These are phyloP conservation scores for Trichogramma pretiosum DNA, from an alignment of 1,140 invertebrate genomes.

Conservation along the genomic window DNA sequence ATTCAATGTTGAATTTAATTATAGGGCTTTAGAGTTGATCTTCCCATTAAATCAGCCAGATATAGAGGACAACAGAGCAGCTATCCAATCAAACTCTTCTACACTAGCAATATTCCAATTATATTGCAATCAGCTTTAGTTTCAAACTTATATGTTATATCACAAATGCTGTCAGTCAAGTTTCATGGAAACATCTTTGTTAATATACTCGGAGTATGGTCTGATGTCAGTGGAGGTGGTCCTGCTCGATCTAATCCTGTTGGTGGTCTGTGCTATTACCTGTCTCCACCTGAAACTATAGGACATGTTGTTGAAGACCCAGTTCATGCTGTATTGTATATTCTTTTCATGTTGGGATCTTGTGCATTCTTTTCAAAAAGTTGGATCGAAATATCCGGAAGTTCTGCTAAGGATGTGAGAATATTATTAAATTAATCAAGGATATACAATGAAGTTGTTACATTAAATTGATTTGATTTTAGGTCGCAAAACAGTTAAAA, in stretches of 20 bases:
- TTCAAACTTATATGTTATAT: conserved; percentile 98
- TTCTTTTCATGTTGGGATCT: conserved; percentile 98
- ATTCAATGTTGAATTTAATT: conserved; percentile 26
- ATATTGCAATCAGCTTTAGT: conserved; percentile 98
- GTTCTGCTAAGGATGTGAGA: conserved; percentile 97
- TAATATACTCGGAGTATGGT: conserved; percentile 95
- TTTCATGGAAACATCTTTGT: conserved; percentile 97
- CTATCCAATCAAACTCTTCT: conserved; percentile 99
- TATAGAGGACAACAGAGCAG: conserved; percentile 98
- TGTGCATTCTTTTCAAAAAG: conserved; percentile 99
- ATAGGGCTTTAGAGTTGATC: conserved; percentile 97
- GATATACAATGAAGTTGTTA: too few relatives aligned
- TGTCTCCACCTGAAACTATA: conserved; percentile 95
- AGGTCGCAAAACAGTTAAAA: conserved; percentile 97
- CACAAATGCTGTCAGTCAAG: conserved; percentile 96
- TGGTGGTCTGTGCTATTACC: conserved; percentile 97
- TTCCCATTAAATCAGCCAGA: conserved; percentile 96
- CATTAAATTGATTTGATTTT: too few relatives aligned
- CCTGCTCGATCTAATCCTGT: conserved; percentile 91
- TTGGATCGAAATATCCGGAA: conserved; percentile 99
- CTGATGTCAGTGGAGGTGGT: conserved; percentile 91
- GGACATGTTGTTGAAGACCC: conserved; percentile 93
- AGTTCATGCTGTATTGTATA: conserved; percentile 92
- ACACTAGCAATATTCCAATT: conserved; percentile 99
- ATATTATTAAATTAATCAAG: conserved; percentile 6